Base-by-base conservation (phyloP, 2,888 invertebrate species). In the Lottia gigantea region DNA sequence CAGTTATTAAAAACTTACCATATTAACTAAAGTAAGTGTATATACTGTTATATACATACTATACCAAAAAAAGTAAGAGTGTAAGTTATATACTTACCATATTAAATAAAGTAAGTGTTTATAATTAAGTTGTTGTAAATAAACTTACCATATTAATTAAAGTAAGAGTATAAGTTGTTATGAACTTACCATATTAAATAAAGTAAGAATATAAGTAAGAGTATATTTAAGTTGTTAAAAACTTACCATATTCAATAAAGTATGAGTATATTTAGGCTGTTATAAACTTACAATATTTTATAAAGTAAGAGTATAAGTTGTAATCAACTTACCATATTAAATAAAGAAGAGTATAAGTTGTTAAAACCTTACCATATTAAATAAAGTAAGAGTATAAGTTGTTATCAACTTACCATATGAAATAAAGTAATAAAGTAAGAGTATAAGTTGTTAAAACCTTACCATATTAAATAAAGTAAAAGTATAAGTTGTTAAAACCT, bases 401-500 rank as follows among this genome's bases (percentile, higher is more conserved):
- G 2, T 31, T 31, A 31, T 31, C 31, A 31, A 11, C 3, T 14
- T 72, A 85, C 86, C 86, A 86, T 86, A 73, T 85, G 85, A 64
- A 86, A 84, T 16, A 86, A 74, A 14, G 85, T 85, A 4, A 86
- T n/a, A n/a, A n/a, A n/a, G n/a, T n/a, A n/a, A n/a, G 81, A 0
- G 84, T 82, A 71, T 85, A 86, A 6, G 83, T 84, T 40, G 86
- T 85, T 46, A 86, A 77, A 71, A 85, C 84, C 23, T 84, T 78
- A 47, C 82, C 80, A 86, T 86, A 73, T 86, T 86, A 64, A 86
- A 84, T n/a, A 86, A 74, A 14, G 85, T 85, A 4, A 86, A 81
- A 0, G 84, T 82, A 71, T 85, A 86, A 6, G 83, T 84, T 26
- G 86, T 85, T 46, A 86, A 8, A 45, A 75, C 80, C 74, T 31